A percentile compares a stretch with the other conserved stretches of the same genome.
These are phyloP conservation scores for Pollenia amentaria DNA, from an alignment of 2,888 invertebrate genomes.

Conservation along the genomic window DNA sequence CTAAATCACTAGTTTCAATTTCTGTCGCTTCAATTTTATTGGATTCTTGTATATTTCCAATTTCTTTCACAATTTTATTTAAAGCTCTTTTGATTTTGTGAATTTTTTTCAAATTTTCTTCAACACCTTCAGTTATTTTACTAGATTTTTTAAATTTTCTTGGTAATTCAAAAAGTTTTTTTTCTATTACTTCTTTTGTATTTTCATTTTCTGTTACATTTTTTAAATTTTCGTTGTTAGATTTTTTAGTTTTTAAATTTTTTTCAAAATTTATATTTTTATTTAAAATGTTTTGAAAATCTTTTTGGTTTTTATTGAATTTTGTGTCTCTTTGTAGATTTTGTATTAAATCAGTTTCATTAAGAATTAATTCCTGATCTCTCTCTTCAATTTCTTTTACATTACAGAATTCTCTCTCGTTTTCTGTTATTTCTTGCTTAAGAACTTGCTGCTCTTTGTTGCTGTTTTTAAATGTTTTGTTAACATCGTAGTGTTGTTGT, in stretches of 20 bases:
- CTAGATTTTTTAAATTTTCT: neutral
- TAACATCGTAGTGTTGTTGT: conserved; percentile 3
- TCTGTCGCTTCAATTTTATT: neutral
- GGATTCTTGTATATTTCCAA: neutral
- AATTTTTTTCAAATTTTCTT: conserved; percentile 12
- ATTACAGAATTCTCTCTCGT: neutral
- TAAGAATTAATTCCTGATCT: neutral
- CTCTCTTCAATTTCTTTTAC: neutral
- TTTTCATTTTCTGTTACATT: neutral
- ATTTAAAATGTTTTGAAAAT: neutral
- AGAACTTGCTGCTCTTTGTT: neutral
- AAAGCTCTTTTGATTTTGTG: conserved; percentile 12
- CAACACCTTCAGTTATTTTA: neutral
- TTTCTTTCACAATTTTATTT: neutral
- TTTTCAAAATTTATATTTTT: neutral
- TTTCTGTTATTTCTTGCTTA: neutral
- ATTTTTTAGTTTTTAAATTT: neutral
- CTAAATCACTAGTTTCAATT: neutral
- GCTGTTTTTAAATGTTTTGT: neutral
- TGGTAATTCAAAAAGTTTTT: neutral
- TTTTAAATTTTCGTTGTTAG: neutral
- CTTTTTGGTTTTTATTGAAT: neutral
- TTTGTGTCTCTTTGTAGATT: neutral
- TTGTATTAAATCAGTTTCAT: neutral
- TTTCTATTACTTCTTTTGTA: neutral